phyloP scores from a whole-genome alignment of 2,888 invertebrate species.

The Syritta pipiens region DNA sequence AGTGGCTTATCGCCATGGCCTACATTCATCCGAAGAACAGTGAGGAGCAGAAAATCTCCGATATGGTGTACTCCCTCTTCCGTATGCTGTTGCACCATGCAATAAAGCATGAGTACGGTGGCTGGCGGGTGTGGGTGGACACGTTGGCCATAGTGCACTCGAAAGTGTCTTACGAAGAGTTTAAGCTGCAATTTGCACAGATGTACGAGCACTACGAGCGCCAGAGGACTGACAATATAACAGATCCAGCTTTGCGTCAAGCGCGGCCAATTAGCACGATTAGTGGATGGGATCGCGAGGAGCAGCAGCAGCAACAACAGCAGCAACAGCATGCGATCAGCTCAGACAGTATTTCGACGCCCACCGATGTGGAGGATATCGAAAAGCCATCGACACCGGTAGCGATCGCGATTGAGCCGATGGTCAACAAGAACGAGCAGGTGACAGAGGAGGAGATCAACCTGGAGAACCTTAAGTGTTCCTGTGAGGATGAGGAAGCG shows the following conservation, averaged over 20 bases:
- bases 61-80: constrained; percentile 98
- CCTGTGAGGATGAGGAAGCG: constrained; percentile 67
- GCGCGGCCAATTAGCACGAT: constrained; percentile 97
- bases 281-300: constrained; percentile 93
- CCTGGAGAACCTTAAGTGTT: constrained; percentile 71
- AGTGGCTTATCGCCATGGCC: constrained; percentile 99
- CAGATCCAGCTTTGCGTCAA: constrained; percentile 95
- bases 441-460: constrained; percentile 71
- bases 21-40: constrained; percentile 97
- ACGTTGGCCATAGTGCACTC: constrained; percentile 99
- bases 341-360: constrained; percentile 34
- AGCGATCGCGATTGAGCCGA: constrained; percentile 54
- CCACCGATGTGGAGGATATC: constrained; percentile 56
- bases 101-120: constrained; percentile 99
- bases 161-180: constrained; percentile 99
- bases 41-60: constrained; percentile 97
- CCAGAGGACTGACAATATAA: constrained; percentile 95
- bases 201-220: constrained; percentile 98
- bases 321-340: constrained; percentile 69
- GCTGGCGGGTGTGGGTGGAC: constrained; percentile 99
- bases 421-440: constrained; percentile 68
- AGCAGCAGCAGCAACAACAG: constrained; percentile 77
- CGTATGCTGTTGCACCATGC: constrained; percentile 99
- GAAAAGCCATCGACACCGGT: constrained; percentile 66
- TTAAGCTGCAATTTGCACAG: constrained; percentile 97